A percentile compares a stretch with the other conserved stretches of the same genome.
These are phyloP conservation scores for Stratiomys singularior DNA, from an alignment of 2,888 invertebrate genomes.

Conservation along the genomic window DNA sequence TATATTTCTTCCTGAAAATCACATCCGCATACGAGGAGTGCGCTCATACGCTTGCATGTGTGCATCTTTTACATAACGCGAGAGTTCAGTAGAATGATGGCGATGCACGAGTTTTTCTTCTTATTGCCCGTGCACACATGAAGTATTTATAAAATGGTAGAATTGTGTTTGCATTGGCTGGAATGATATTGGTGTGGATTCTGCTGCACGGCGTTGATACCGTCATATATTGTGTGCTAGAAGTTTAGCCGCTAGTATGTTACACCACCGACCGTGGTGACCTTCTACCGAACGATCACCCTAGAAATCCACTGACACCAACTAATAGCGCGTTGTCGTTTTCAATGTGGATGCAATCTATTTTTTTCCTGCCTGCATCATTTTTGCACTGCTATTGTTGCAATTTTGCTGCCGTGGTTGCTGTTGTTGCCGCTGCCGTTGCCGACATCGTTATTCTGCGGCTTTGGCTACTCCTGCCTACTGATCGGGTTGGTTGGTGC, in stretches of 20 bases:
- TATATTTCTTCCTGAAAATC: too few relatives aligned
- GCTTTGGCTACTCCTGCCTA: too few relatives aligned
- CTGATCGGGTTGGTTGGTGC: too few relatives aligned
- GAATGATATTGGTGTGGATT: too few relatives aligned
- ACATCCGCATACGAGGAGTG: too few relatives aligned
- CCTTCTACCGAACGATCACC: constrained; percentile 59
- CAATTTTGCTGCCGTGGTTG: background rate
- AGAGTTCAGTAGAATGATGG: too few relatives aligned
- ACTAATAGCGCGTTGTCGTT: constrained; percentile 52
- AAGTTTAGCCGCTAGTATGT: constrained; percentile 47
- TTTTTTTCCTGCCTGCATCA: constrained; percentile 32
- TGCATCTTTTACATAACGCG: too few relatives aligned
- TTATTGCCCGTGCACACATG: too few relatives aligned
- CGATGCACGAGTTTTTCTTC: too few relatives aligned
- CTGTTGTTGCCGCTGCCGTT: background rate
- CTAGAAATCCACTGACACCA: constrained; percentile 59
- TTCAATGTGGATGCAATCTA: constrained; percentile 41
- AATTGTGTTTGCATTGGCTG: too few relatives aligned
- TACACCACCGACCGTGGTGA: constrained; percentile 52
- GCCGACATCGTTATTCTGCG: background rate
- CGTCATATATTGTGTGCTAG: constrained; percentile 39
- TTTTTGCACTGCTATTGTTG: background rate
- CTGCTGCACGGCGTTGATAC: background rate
- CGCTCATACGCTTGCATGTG: too few relatives aligned
- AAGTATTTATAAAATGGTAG: too few relatives aligned